Evolutionary conservation across 2,797 vertebrate genomes (phyloP), one percentile per base, ranked within the genome.

Genomic region (Sorex maritimensis): DNA sequence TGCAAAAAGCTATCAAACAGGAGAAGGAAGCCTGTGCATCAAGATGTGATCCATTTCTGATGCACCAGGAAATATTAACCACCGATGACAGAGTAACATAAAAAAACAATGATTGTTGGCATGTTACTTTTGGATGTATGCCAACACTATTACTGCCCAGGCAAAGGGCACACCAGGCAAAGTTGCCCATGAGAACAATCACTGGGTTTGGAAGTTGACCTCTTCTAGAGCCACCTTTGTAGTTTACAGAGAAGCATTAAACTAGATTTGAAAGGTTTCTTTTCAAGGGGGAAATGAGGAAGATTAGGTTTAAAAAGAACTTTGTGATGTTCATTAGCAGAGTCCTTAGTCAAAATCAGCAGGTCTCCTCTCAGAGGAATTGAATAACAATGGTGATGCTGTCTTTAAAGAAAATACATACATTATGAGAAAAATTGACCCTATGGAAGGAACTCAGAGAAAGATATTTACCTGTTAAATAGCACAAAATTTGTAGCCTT

Each of bases 1-100:
- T 63, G 38, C 61, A 49, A 81, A 61, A 78, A 13, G 21, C 86
- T 81, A 65, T 90, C 86, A 52, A 68, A 85, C 21, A 80, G 93
- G 67, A 81, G 80, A 83, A 93, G 95, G 95, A 95, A 94, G 90
- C 41, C 82, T 94, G 87, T 41, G 74, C 3, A 69, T 55, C 58
- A 41, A 88, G 88, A 90, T 85, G 80, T 24, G 61, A 46, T 68
- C 83, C 65, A 82, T 84, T 90, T 65, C 65, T 81, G 46, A 72
- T 23, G 34, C 46, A 67, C 83, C 92, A 92, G 95, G 96, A 97
- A 96, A 69, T 93, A 94, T 81, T 84, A 95, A 86, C 90, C 61
- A 28, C 73, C 0, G 73, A 86, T 71, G 83, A 90, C 93, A 95
- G 85, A 83, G 85, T 24, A 13, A 81, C 81, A 88, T 80, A 68